A percentile compares a stretch with the other conserved stretches of the same genome.
Evolutionary conservation across 2,113 vertebrate genomes (phyloP).

Genomic region (Malaclemys terrapin): DNA sequence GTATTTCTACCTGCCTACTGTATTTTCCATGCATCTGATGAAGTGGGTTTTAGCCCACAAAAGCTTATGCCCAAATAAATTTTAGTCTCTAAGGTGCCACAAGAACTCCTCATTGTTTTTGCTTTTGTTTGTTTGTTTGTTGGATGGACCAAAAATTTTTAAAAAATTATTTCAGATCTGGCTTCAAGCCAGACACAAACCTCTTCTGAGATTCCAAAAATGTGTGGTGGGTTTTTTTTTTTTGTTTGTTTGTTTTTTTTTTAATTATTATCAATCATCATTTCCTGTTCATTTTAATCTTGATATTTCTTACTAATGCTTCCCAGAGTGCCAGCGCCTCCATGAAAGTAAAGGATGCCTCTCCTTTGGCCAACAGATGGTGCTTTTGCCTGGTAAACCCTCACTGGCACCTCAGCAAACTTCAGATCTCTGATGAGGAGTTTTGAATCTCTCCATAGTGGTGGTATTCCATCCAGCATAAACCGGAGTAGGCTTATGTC

Average conservation of each 20-base stretch:
- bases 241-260: accelerated
- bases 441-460: constrained; percentile 19
- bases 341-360: constrained; percentile 85
- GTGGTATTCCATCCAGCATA: constrained; percentile 4
- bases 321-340: constrained; percentile 80
- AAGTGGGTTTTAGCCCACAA: too few relatives aligned
- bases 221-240: background rate
- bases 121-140: too few relatives aligned
- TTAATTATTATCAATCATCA: background rate
- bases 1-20: too few relatives aligned
- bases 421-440: constrained; percentile 77
- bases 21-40: too few relatives aligned
- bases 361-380: constrained; percentile 50
- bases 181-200: background rate
- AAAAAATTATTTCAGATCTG: too few relatives aligned
- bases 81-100: too few relatives aligned
- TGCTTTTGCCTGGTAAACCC: constrained; percentile 82
- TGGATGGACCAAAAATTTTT: too few relatives aligned
- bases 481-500: constrained; percentile 72
- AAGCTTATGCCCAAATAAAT: too few relatives aligned
- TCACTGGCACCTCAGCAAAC: constrained; percentile 79
- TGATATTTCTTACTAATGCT: constrained; percentile 79
- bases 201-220: background rate
- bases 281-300: background rate
- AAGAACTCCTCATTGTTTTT: too few relatives aligned